Base-by-base conservation (phyloP, 2,113 vertebrate genomes). In the Misgurnus mizolepis region DNA sequence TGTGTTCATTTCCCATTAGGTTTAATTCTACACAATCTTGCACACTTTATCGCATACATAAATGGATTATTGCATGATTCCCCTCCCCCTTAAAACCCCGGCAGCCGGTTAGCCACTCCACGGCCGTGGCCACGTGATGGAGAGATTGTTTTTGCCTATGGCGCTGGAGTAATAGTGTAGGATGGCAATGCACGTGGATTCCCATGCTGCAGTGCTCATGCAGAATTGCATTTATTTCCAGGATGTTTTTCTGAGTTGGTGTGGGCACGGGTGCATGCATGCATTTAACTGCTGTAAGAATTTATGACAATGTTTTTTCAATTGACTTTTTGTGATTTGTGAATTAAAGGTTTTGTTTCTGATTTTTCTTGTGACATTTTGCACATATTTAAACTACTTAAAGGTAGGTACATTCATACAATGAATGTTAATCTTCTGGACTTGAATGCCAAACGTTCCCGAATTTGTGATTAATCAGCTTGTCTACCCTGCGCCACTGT, bases 151-250 rank as follows among this genome's bases (percentile, higher is more conserved):
- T 27, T 65, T 53, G 80, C 82, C 65, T 55, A 79, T 68, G 76
- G 62, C 68, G 18, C 62, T 81, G 69, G 39, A 66, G 49, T 50
- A 18, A 67, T 62, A 76, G 84, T 80, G 83, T 91, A 91, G 91
- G 90, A 90, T 88, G 86, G 87, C 84, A 8, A 80, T 86, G 82
- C 92, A 92, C 91, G 90, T 93, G 92, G 86, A 89, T 82, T 80
- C 85, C 89, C 92, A 92, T 79, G 92, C 91, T 90, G 91, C 88
- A 90, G 84, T 76, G 58, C 71, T 65, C 50, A 50, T 60, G 83
- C 88, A 88, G 89, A 91, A 91, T 88, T 87, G 88, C 89, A 89
- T 81, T 43, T 8, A 45, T 50, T 77, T 15, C 27, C 41, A 14
- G 18, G 5, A n/a, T 72, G 49, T 64, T 22, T n/a, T 65, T 22